A percentile compares a stretch with the other conserved stretches of the same genome.
These are phyloP conservation scores for Anthoptus insignis DNA, from an alignment of 2,888 invertebrate genomes.

Conservation along the genomic window DNA sequence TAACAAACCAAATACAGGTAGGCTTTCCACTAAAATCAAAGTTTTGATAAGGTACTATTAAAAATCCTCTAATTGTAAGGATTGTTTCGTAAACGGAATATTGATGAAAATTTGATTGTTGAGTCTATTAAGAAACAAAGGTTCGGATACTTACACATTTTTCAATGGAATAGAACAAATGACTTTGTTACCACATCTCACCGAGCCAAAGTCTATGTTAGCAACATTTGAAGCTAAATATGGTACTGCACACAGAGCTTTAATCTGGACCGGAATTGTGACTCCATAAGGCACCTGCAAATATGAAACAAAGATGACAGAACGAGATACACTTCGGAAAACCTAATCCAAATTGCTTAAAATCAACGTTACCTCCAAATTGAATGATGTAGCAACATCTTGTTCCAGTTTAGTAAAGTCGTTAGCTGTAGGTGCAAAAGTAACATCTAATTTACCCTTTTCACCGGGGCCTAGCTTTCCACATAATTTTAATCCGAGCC, in stretches of 20 bases:
- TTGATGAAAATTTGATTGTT: no score
- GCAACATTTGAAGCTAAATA: conserved; percentile 75
- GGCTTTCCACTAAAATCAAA: conserved; percentile 81
- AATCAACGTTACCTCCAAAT: conserved; percentile 73
- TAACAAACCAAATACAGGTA: conserved; percentile 84
- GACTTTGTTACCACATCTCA: conserved; percentile 87
- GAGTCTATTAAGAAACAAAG: no score
- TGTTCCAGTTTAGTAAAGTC: conserved; percentile 77
- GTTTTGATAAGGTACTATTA: no score
- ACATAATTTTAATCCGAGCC: conserved; percentile 71
- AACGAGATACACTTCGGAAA: not conserved
- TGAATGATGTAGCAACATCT: conserved; percentile 71
- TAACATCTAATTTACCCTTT: conserved; percentile 77
- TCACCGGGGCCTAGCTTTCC: conserved; percentile 81
- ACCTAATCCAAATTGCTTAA: conserved; percentile 15
- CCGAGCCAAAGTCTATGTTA: conserved; percentile 84
- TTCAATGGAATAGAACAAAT: conserved; percentile 82
- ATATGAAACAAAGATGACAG: not conserved
- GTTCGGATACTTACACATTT: conserved; percentile 82
- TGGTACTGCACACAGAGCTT: conserved; percentile 87
- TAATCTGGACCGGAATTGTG: conserved; percentile 85
- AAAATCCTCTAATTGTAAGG: no score
- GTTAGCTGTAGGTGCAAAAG: conserved; percentile 79
- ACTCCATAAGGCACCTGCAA: conserved; percentile 86
- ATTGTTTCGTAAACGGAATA: no score